A percentile compares a stretch with the other conserved stretches of the same genome.
phyloP scores from a whole-genome alignment of 2,888 invertebrate genomes.

The Ephialtes manifestator region DNA sequence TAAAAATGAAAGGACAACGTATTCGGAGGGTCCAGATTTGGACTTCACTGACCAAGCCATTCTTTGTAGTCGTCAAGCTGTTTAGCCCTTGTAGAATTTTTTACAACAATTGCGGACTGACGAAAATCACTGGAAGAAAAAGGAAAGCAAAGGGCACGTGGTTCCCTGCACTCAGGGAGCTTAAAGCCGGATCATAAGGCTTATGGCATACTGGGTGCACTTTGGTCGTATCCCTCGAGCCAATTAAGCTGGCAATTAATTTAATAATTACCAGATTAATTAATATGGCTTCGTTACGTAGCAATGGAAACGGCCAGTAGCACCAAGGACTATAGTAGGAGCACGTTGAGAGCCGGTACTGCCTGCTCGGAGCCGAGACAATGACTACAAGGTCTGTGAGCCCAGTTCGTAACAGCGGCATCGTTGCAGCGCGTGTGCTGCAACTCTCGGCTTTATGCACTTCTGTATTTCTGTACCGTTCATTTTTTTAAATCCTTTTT shows the following conservation, averaged over 20 bases:
- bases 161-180: background rate
- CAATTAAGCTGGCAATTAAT: constrained; percentile 82
- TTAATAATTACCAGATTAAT: constrained; percentile 80
- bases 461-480: background rate
- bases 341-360: constrained; percentile 4
- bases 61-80: background rate
- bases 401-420: constrained; percentile 10
- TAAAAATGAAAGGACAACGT: background rate
- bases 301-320: constrained; percentile 21
- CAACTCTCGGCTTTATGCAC: background rate
- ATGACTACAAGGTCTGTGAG: constrained; percentile 29
- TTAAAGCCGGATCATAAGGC: background rate
- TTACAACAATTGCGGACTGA: constrained; percentile 1
- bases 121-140: constrained; percentile 5
- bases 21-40: background rate
- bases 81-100: constrained; percentile 13
- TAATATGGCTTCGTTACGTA: constrained; percentile 73
- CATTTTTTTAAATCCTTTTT: constrained; percentile 11
- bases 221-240: constrained; percentile 58
- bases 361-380: constrained; percentile 31
- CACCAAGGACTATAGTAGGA: background rate
- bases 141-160: constrained; percentile 5
- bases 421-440: background rate
- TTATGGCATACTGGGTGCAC: constrained; percentile 25
- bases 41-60: background rate